phyloP scores from a whole-genome alignment of 2,113 vertebrate genomes.

The Myiopsitta monachus region DNA sequence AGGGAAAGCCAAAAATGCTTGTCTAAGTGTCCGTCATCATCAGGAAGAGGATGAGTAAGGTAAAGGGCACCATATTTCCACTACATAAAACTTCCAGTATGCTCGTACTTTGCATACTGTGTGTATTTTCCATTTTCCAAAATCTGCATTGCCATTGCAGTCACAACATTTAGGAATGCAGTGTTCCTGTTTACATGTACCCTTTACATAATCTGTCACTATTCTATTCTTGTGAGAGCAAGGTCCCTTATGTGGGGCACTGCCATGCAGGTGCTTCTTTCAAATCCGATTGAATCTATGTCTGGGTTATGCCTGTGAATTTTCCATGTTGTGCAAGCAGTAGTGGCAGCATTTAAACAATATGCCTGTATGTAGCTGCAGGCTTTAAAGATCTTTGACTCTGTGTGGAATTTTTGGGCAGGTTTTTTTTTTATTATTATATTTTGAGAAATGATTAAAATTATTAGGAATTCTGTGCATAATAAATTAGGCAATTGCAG shows the following conservation, averaged over 20 bases:
- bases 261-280: accelerated
- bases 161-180: accelerated
- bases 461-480: neutral
- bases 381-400: neutral
- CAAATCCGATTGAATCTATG: accelerated
- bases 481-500: neutral
- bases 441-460: neutral
- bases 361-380: neutral
- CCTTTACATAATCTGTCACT: neutral
- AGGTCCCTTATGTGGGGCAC: neutral
- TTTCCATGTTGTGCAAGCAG: neutral
- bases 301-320: neutral
- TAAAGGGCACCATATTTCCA: neutral
- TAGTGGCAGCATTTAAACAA: neutral
- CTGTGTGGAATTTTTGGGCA: neutral
- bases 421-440: neutral
- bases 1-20: neutral
- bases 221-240: accelerated
- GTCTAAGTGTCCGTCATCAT: neutral
- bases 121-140: neutral
- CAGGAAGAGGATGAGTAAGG: neutral
- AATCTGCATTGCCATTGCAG: neutral
- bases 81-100: no score
- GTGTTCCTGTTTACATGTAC: neutral
- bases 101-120: no score